Conservation (phyloP, 2,888 invertebrate genomes). For the Nudaria mundana region DNA sequence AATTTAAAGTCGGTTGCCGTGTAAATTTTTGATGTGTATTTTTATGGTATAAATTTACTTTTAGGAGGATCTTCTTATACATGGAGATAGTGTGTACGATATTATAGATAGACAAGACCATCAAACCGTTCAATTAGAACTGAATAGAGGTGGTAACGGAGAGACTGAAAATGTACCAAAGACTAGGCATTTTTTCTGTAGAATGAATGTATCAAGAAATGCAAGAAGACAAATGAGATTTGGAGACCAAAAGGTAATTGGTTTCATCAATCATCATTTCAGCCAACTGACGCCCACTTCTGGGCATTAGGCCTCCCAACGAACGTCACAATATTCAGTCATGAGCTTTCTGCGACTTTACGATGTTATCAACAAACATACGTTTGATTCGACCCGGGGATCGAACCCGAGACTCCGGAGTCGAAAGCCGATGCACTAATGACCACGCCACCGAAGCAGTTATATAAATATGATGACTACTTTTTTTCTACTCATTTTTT, state of each 20-base stretch:
- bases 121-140: constrained; percentile 95
- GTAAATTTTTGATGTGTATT: no score
- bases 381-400: no score
- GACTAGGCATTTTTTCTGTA: constrained; percentile 94
- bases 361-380: no score
- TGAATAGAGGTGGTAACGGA: constrained; percentile 83
- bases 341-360: no score
- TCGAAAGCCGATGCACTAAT: no score
- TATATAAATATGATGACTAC: no score
- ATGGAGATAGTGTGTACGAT: constrained; percentile 99
- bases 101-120: constrained; percentile 99
- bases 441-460: no score
- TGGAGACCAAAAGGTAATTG: constrained; percentile 97
- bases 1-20: no score
- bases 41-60: constrained; percentile 37
- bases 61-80: constrained; percentile 98
- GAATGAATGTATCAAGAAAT: constrained; percentile 99
- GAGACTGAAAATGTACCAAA: constrained; percentile 81
- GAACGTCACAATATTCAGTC: no score
- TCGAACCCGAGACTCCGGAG: no score
- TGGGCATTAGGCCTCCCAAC: no score
- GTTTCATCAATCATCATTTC: background rate
- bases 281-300: background rate
- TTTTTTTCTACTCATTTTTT: no score
- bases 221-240: constrained; percentile 98